Conservation (phyloP, 2,888 invertebrate genomes). For the Stenolophus ochropezus region DNA sequence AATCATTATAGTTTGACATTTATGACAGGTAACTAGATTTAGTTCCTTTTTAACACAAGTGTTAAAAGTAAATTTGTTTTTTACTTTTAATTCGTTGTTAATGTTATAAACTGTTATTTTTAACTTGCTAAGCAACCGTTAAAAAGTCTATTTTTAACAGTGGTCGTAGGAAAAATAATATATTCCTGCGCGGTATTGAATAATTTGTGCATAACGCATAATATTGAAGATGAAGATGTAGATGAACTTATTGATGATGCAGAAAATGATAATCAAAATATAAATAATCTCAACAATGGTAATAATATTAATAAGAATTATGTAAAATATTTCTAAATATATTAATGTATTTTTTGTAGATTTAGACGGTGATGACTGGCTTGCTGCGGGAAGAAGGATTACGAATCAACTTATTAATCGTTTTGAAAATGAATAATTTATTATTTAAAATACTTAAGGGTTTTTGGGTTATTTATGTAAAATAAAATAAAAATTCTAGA, state of each 20-base stretch:
- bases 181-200: constrained; percentile 1
- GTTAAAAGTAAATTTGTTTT: too few species aligned
- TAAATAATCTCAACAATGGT: background rate
- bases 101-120: too few species aligned
- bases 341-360: background rate
- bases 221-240: background rate
- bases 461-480: too few species aligned
- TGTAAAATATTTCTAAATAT: background rate
- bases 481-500: too few species aligned
- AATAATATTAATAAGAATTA: too few species aligned
- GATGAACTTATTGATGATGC: background rate
- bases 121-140: too few species aligned
- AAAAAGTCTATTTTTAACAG: too few species aligned
- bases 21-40: too few species aligned
- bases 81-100: too few species aligned
- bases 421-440: background rate
- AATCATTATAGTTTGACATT: too few species aligned
- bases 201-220: background rate
- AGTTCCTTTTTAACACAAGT: too few species aligned
- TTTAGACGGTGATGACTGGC: background rate
- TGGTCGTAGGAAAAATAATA: too few species aligned
- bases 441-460: background rate
- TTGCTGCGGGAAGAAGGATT: background rate
- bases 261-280: background rate
- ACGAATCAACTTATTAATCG: background rate